Conservation (phyloP, 2,113 vertebrate genomes). For the Indicator indicator region DNA sequence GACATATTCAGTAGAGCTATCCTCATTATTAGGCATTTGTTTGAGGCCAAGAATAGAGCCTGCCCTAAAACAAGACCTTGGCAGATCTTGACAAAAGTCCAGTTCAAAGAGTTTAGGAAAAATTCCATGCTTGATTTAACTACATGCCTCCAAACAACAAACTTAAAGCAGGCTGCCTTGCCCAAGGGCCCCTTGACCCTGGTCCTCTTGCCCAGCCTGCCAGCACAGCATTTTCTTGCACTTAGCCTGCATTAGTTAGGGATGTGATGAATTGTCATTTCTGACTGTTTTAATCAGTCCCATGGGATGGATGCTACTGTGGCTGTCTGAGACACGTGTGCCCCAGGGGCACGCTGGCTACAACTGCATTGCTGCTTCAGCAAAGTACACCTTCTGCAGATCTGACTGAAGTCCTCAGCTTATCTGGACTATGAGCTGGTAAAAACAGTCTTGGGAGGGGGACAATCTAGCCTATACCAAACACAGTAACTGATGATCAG, state of each 20-base stretch:
- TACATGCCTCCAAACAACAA: fast-evolving
- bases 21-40: not conserved
- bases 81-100: not conserved
- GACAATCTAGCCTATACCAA: not conserved
- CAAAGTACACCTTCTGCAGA: not conserved
- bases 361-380: fast-evolving
- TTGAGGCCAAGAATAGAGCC: not conserved
- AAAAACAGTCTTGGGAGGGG: not conserved
- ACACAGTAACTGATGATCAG: not conserved
- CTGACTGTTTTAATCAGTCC: not conserved
- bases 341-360: not conserved
- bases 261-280: not conserved
- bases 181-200: too few relatives aligned
- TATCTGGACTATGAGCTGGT: not conserved
- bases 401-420: not conserved
- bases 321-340: fast-evolving
- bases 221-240: not conserved
- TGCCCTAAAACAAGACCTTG: not conserved
- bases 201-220: not conserved
- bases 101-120: not conserved
- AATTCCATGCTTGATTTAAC: not conserved
- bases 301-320: not conserved
- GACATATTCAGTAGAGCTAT: not conserved
- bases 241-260: not conserved
- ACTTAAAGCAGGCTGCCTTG: not conserved